phyloP scores from a whole-genome alignment of 92 coral and sea anemone genomes.

The Heliopora coerulea region DNA sequence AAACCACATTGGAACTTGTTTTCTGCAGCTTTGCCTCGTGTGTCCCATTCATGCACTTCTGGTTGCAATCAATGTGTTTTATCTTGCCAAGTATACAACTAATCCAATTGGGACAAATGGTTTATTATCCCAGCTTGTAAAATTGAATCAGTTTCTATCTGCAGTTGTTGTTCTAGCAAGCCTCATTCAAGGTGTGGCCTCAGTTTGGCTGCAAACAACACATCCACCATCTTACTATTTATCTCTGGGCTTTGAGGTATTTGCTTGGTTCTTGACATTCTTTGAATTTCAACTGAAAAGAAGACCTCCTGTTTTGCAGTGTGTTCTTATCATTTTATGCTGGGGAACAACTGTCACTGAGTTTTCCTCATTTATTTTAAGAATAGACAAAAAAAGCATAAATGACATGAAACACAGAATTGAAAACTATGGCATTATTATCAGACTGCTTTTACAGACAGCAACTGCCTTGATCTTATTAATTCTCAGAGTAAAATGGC shows the following conservation, averaged over 20 bases:
- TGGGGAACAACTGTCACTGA: conserved; percentile 52
- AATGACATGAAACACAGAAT: conserved; percentile 41
- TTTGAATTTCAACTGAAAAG: conserved; percentile 44
- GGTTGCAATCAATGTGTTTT: conserved; percentile 58
- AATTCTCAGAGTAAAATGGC: conserved; percentile 42
- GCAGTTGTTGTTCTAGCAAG: conserved; percentile 48
- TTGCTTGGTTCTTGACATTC: conserved; percentile 74
- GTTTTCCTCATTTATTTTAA: conserved; percentile 55
- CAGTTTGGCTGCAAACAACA: conserved; percentile 33
- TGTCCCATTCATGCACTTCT: conserved; percentile 72
- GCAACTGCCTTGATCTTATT: conserved; percentile 50
- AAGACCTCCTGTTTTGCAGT: conserved; percentile 52
- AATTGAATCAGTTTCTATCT: conserved; percentile 51
- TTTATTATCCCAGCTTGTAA: conserved; percentile 47
- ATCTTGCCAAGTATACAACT: conserved; percentile 42
- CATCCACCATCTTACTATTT: conserved; percentile 64
- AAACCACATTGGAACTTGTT: conserved; percentile 74
- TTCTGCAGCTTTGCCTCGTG: conserved; percentile 63
- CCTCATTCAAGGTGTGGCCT: conserved; percentile 54
- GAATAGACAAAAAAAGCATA: conserved; percentile 17
- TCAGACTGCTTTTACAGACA: conserved; percentile 56
- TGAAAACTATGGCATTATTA: conserved; percentile 61
- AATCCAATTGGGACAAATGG: conserved; percentile 29
- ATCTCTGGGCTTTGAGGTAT: conserved; percentile 48
- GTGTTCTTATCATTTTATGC: conserved; percentile 45